Evolutionary conservation across 2,888 invertebrate genomes (phyloP), one percentile per base, ranked within the genome.

Genomic region (Drosophila pseudotalamancana): DNA sequence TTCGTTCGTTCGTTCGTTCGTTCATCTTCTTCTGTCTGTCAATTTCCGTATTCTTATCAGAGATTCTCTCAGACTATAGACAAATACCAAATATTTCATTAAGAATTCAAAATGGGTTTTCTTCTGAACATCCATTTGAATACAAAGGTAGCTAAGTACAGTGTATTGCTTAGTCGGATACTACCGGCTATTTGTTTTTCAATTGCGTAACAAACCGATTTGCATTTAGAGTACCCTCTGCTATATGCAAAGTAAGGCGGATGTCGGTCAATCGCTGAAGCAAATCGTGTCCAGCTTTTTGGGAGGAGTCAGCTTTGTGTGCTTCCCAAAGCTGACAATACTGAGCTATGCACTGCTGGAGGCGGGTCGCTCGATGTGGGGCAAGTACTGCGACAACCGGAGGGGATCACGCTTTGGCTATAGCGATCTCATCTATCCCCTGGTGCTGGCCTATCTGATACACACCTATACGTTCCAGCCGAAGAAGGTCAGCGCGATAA

Each of bases 251-350:
- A 5, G n/a, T 6, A 32, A 25, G 3, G 23, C 25, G 12, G n/a
- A 43, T 8, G 12, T 53, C 0, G 49, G 54, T 29, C 37, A 12
- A 0, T 40, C 51, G 9, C 3, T 34, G 0, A 83, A 78, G 39
- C 88, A 90, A 57, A 37, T 78, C 0, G 2, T 76, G 16, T 77
- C 89, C 4, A 74, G 80, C n/a, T 88, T 89, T 50, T 16, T 89
- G 0, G 85, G 86, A 6, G 90, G 90, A 0, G 35, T 76, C 1
- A 81, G 82, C 5, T 90, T 74, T 43, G 37, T 71, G 5, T 78
- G 81, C 27, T 78, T 70, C 55, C 87, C 90, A 1, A 87, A 83
- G 48, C 43, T 74, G 4, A 72, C 78, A 0, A 51, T 89, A 3
- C 57, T 89, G 8, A 72, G 84, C 21, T 89, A 86, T 64, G 81